Conservation (phyloP, 2,113 vertebrate species). For the Ancistrus triradiatus region DNA sequence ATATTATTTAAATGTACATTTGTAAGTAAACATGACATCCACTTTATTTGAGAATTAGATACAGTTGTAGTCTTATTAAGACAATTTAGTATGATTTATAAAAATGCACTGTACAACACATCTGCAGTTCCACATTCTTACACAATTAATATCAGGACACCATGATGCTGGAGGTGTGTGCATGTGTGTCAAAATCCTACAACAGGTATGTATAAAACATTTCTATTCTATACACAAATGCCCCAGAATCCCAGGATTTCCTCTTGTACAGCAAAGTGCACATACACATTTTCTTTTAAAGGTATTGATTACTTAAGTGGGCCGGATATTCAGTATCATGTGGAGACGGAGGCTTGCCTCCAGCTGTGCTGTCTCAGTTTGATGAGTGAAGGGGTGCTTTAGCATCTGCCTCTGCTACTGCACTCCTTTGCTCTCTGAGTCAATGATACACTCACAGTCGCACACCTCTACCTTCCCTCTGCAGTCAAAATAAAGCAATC, state of each 20-base stretch:
- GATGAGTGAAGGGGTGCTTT: slow-evolving; percentile 15
- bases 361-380: slow-evolving; percentile 36
- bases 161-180: too few relatives aligned
- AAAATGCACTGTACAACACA: too few relatives aligned
- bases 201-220: too few relatives aligned
- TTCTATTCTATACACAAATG: too few relatives aligned
- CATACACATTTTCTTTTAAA: slow-evolving; percentile 13
- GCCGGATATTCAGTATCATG: slow-evolving; percentile 10
- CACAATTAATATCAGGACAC: too few relatives aligned
- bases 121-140: too few relatives aligned
- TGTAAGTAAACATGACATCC: too few relatives aligned
- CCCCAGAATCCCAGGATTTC: not conserved
- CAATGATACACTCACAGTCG: slow-evolving; percentile 7
- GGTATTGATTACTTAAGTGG: slow-evolving; percentile 22
- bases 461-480: slow-evolving; percentile 9
- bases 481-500: slow-evolving; percentile 27
- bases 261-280: not conserved
- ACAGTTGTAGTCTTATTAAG: too few relatives aligned
- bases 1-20: too few relatives aligned
- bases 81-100: too few relatives aligned
- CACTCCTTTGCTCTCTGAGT: slow-evolving; percentile 10
- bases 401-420: slow-evolving; percentile 5
- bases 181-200: too few relatives aligned
- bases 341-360: slow-evolving; percentile 15
- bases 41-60: too few relatives aligned